A percentile compares a stretch with the other conserved stretches of the same genome.
phyloP scores from a whole-genome alignment of 2,113 vertebrate species.

The Panthera tigris region DNA sequence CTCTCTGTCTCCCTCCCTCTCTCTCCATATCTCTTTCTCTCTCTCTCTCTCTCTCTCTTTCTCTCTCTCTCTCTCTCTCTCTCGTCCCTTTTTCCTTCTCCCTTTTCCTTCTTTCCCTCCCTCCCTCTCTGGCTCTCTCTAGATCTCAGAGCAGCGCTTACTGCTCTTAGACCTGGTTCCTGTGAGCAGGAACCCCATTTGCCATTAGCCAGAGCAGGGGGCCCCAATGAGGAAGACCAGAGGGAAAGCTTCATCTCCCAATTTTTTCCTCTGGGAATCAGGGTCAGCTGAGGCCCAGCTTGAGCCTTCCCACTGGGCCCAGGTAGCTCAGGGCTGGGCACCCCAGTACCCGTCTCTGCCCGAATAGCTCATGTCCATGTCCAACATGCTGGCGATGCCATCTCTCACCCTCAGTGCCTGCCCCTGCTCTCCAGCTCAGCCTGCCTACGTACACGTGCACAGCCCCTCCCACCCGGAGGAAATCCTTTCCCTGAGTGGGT shows the following conservation, averaged over 20 bases:
- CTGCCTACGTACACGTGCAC: constrained; percentile 33
- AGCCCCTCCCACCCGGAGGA: constrained; percentile 12
- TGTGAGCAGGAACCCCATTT: constrained; percentile 59
- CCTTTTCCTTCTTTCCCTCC: not conserved
- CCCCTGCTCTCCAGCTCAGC: constrained; percentile 44
- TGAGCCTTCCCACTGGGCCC: constrained; percentile 7
- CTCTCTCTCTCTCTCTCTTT: not conserved
- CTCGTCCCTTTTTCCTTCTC: not conserved
- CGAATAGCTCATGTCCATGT: not conserved
- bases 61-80: not conserved
- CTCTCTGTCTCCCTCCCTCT: not conserved
- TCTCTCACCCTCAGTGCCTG: constrained; percentile 35
- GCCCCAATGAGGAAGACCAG: constrained; percentile 30
- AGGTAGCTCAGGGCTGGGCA: constrained; percentile 38
- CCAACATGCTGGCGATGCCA: not conserved
- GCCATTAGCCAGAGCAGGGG: constrained; percentile 52
- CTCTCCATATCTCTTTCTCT: not conserved
- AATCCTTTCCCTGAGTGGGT: constrained; percentile 18
- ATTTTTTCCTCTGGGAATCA: constrained; percentile 69
- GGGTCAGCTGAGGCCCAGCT: constrained; percentile 72
- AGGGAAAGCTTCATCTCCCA: constrained; percentile 58
- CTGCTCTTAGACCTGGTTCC: constrained; percentile 62
- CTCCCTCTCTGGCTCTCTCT: constrained; percentile 61
- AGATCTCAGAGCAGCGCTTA: constrained; percentile 57
- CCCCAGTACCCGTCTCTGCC: not conserved